These are phyloP conservation scores for Bimastos eiseni DNA, from an alignment of 2,888 invertebrate genomes.

Conservation along the genomic window DNA sequence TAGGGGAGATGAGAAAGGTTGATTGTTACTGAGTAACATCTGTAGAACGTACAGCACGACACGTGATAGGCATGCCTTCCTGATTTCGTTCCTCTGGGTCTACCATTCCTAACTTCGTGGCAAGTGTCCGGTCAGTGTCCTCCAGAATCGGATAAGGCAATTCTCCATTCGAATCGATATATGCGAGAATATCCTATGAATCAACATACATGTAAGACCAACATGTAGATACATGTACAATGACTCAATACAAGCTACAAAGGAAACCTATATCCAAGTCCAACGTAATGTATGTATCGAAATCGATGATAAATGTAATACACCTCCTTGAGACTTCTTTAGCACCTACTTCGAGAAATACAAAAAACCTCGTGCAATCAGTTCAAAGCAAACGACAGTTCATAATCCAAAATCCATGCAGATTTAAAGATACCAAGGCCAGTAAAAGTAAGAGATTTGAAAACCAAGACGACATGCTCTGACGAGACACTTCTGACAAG, in stretches of 20 bases:
- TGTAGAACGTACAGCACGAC: constrained; percentile 73
- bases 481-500: neutral
- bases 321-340: neutral
- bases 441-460: neutral
- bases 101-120: constrained; percentile 82
- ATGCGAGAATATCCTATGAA: constrained; percentile 3
- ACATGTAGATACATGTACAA: neutral
- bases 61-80: constrained; percentile 80
- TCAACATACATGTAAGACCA: neutral
- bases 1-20: neutral
- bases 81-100: constrained; percentile 84
- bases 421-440: too few relatives aligned
- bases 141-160: constrained; percentile 93
- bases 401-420: neutral
- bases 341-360: neutral
- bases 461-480: neutral
- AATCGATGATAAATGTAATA: too few relatives aligned
- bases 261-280: too few relatives aligned
- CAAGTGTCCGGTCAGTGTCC: constrained; percentile 79
- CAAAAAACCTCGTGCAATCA: neutral
- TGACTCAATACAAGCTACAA: too few relatives aligned
- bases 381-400: neutral
- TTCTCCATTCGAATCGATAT: neutral
- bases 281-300: too few relatives aligned
- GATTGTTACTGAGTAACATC: neutral